Evolutionary conservation across 1,140 invertebrate genomes (phyloP).

Genomic region (Leucophenga varia): DNA sequence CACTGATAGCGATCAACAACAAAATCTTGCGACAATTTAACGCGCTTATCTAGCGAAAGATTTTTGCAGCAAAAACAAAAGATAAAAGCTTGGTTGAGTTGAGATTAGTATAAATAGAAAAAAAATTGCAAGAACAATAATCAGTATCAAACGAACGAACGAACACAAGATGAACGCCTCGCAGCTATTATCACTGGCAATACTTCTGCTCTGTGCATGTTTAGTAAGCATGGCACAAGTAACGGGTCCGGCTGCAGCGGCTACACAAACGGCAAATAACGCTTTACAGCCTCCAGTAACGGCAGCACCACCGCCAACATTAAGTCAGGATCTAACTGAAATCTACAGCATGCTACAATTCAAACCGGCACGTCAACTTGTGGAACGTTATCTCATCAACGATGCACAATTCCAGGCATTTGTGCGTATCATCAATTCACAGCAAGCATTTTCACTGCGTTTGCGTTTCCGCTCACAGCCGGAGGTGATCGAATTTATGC

Average conservation of each 20-base stretch:
- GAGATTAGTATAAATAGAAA: too few relatives aligned
- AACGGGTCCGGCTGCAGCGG: background rate
- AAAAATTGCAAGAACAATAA: too few relatives aligned
- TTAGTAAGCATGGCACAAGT: background rate
- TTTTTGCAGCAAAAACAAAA: too few relatives aligned
- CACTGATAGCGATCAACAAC: too few relatives aligned
- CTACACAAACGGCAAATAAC: background rate
- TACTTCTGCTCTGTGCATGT: too few relatives aligned
- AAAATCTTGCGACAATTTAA: too few relatives aligned
- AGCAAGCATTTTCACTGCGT: conserved; percentile 23
- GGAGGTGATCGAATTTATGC: conserved; percentile 32
- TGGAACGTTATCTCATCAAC: conserved; percentile 42
- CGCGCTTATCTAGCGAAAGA: too few relatives aligned
- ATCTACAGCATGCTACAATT: conserved; percentile 31
- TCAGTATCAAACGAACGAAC: too few relatives aligned
- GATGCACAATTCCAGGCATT: conserved; percentile 46
- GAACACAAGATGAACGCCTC: too few relatives aligned
- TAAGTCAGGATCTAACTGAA: conserved; percentile 40
- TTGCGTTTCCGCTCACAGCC: conserved; percentile 36
- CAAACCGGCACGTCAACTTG: conserved; percentile 32
- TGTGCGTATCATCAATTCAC: conserved; percentile 40
- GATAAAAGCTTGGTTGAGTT: too few relatives aligned
- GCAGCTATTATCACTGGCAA: too few relatives aligned
- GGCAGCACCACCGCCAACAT: conserved; percentile 22
- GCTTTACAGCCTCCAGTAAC: background rate